These are phyloP conservation scores for Agrotis ipsilon DNA, from an alignment of 2,888 invertebrate genomes.

Conservation along the genomic window DNA sequence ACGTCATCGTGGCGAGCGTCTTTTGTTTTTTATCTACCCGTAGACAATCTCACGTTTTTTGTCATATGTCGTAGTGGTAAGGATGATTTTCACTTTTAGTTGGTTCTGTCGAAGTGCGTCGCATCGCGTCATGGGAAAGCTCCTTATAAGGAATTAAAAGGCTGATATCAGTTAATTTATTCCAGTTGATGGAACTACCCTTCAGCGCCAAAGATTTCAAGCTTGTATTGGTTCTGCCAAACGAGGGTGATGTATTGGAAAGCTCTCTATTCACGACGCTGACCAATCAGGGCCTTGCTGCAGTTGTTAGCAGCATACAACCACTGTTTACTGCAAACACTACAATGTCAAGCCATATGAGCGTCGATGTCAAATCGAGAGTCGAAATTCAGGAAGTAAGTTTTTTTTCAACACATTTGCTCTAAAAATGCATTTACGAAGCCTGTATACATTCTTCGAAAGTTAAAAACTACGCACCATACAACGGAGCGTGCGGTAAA, in stretches of 20 bases:
- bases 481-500: too few relatives aligned
- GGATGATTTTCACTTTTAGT: too few relatives aligned
- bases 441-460: too few relatives aligned
- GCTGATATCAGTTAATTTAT: background rate
- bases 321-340: conserved; percentile 49
- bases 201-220: conserved; percentile 58
- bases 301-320: conserved; percentile 53
- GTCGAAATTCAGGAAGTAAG: conserved; percentile 34
- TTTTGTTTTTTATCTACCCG: too few relatives aligned
- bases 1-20: too few relatives aligned
- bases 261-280: conserved; percentile 49
- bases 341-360: conserved; percentile 31
- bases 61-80: too few relatives aligned
- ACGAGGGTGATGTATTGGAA: conserved; percentile 57
- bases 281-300: conserved; percentile 41
- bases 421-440: too few relatives aligned
- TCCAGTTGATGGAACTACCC: conserved; percentile 69
- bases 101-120: too few relatives aligned
- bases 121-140: too few relatives aligned
- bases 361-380: conserved; percentile 37
- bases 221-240: conserved; percentile 66
- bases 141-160: too few relatives aligned
- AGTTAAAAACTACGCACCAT: too few relatives aligned
- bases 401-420: background rate
- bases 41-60: too few relatives aligned